Conservation (phyloP, 2,797 vertebrate species). For the Limosa lapponica region DNA sequence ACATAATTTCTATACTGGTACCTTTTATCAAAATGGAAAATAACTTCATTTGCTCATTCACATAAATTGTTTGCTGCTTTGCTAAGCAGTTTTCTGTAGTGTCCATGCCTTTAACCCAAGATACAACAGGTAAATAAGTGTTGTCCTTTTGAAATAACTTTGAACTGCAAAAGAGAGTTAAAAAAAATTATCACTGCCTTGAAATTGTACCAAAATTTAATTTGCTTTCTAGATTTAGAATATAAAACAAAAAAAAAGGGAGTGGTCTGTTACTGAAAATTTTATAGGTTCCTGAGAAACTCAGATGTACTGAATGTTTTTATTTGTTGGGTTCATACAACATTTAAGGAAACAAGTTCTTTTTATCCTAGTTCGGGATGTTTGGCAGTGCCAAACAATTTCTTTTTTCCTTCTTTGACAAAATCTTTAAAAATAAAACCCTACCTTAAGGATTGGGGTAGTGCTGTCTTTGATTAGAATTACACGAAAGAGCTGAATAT, state of each 20-base stretch:
- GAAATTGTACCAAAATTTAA: not conserved
- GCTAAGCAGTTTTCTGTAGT: not conserved
- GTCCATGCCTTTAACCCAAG: not conserved
- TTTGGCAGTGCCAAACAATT: not conserved
- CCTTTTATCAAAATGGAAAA: not conserved
- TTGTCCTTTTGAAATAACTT: not conserved
- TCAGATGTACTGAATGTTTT: not conserved
- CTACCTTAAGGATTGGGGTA: accelerated
- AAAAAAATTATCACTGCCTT: not conserved
- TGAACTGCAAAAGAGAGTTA: not conserved
- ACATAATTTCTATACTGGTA: not conserved
- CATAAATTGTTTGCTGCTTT: not conserved
- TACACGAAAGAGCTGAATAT: not conserved
- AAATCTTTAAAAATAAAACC: not conserved
- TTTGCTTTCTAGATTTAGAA: not conserved
- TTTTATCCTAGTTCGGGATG: not conserved
- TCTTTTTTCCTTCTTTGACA: not conserved
- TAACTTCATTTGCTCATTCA: not conserved
- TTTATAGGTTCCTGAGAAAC: not conserved
- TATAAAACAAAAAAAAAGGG: not conserved
- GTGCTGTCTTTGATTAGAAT: not conserved
- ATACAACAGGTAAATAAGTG: not conserved
- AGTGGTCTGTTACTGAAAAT: not conserved
- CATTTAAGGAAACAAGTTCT: not conserved
- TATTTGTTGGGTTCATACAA: not conserved